Base-by-base conservation (phyloP, 2,113 vertebrate genomes). In the Thinocorus orbignyianus region DNA sequence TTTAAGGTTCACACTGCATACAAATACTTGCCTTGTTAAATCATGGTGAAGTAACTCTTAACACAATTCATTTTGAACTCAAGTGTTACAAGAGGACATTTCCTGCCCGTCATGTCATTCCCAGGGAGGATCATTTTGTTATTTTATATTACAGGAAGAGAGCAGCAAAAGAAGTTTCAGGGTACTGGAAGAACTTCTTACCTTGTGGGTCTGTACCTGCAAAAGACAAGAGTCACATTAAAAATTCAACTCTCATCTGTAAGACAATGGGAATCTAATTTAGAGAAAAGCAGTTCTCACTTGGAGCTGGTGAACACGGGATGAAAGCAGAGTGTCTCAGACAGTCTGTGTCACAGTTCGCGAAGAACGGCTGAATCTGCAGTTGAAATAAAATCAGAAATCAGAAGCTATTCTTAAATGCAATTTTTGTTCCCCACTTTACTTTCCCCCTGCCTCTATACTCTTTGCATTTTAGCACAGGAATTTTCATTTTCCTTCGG, bases 361-460 rank as follows among this genome's bases (percentile, higher is more conserved):
- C 62, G 87, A 98, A 98, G 86, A 98, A 97, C 0, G 98, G 98
- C 90, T 98, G 98, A 76, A 98, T 95, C 98, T 98, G 94, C 12
- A 78, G 35, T 76, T 39, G n/a, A 94, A 95, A 83, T 17, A 24
- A 86, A 86, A 55, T 17, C 76, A 88, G 72, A 81, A 86, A 74
- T 68, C 22, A 74, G 8, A 85, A 86, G 28, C 44, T 86, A 77
- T 7, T 62, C 35, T 73, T 78, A 65, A 91, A 68, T 81, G 52
- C 64, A 92, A 42, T 46, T 83, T 83, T 3, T 88, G 7, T 49
- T 55, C 20, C 33, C 42, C 15, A 8, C 25, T 86, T 93, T 33
- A 42, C 26, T 46, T 76, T 24, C 10, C 64, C 24, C 8, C 20
- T 14, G 8, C 37, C 57, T 62, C 6, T 15, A 44, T 14, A n/a